These are phyloP conservation scores for Onychomys leucogaster DNA, from an alignment of 2,797 vertebrate species.

Conservation along the genomic window DNA sequence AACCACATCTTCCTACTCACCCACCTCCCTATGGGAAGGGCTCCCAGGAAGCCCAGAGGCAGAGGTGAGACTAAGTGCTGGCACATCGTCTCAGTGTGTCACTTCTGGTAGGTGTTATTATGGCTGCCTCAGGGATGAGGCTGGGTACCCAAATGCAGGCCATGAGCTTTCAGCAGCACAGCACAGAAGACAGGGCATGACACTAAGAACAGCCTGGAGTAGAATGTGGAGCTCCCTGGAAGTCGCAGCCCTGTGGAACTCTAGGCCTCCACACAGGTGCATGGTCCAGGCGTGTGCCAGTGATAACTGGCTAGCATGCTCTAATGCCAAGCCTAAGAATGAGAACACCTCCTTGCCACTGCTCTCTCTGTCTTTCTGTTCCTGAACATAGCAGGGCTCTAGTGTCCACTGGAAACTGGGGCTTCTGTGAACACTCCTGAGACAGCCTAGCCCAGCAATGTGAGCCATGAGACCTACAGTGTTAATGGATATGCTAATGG, in stretches of 20 bases:
- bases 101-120: background rate
- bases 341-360: background rate
- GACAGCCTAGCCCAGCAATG: background rate
- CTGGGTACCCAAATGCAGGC: background rate
- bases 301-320: background rate
- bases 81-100: background rate
- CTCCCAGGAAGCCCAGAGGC: background rate
- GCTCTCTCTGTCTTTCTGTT: background rate
- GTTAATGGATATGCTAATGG: background rate
- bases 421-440: background rate
- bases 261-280: background rate
- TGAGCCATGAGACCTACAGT: background rate
- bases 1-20: background rate
- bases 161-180: background rate
- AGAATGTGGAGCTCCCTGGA: rapidly evolving
- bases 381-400: background rate
- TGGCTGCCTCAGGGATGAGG: background rate
- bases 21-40: background rate
- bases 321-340: background rate
- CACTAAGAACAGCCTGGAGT: background rate
- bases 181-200: background rate
- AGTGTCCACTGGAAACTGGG: background rate
- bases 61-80: background rate
- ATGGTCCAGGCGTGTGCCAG: background rate
- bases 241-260: background rate